Base-by-base conservation (phyloP, 1,140 invertebrate genomes). In the Uloborus diversus region DNA sequence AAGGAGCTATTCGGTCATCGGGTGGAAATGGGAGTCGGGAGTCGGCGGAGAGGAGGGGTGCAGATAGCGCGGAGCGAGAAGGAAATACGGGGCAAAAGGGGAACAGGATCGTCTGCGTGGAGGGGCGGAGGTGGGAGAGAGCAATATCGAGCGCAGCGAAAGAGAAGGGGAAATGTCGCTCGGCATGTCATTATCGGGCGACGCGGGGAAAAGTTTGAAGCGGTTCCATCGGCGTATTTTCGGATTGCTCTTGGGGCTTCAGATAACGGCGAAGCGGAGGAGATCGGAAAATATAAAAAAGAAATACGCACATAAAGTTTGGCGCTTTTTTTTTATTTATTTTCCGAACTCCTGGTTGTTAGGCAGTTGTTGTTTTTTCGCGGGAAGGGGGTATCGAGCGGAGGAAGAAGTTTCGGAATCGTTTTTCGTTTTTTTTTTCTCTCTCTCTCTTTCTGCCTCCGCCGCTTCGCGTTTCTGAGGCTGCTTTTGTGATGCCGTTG, bases 171-270 rank as follows among this genome's bases (percentile, higher is more conserved):
- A 51, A 32, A 37, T 70, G 68, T 70, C 49, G 68, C 49, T 56
- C 53, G 68, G 49, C 68, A 70, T 70, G 68, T 70, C 68, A 70
- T 70, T 70, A 70, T 70, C 68, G 51, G 53, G 14, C 49, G 33
- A 49, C 23, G 11, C n/a, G 32, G 25, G 51, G 66, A 56, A 69
- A 70, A 70, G 51, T 56, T 70, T 20, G 64, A 37, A 68, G 14
- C 37, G 20, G 5, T 27, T 30, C 33, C 17, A 42, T 20, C 0
- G n/a, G 49, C 49, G 49, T 53, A 53, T 53, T 53, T 53, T 20
- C 7, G 49, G 49, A 53, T 17, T 53, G 11, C 49, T 53, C 49
- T 53, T 42, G 9, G 37, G 17, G 37, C 17, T 42, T 17, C 37
- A 42, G 37, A 42, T 42, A 42, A 42, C 37, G 37, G 37, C 37